A percentile compares a stretch with the other conserved stretches of the same genome.
Evolutionary conservation across 1,140 invertebrate genomes (phyloP).

Genomic region (Aricia agestis): DNA sequence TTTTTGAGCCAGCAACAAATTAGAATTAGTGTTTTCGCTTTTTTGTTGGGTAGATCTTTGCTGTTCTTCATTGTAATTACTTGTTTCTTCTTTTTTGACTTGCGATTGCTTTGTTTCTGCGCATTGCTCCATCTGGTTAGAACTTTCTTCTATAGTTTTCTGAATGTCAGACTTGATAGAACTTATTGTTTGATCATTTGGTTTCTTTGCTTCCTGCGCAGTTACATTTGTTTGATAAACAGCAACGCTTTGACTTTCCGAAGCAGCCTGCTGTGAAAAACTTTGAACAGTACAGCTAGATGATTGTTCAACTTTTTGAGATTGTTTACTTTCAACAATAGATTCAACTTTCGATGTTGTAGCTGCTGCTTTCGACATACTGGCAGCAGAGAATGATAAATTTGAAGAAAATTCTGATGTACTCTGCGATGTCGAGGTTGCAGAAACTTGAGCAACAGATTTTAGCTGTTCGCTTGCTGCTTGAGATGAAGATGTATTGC

Average conservation of each 20-base stretch:
- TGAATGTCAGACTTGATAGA: slow-evolving; percentile 4
- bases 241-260: slow-evolving; percentile 49
- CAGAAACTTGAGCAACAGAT: slow-evolving; percentile 36
- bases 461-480: slow-evolving; percentile 34
- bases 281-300: slow-evolving; percentile 52
- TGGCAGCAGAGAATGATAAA: slow-evolving; percentile 44
- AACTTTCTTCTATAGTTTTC: slow-evolving; percentile 2
- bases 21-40: background rate
- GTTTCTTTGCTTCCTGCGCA: slow-evolving; percentile 28
- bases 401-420: slow-evolving; percentile 47
- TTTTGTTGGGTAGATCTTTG: background rate
- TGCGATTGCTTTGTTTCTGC: slow-evolving; percentile 14
- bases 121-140: background rate
- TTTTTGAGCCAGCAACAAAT: background rate
- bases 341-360: slow-evolving; percentile 48
- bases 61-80: background rate
- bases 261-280: slow-evolving; percentile 50
- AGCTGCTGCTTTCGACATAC: slow-evolving; percentile 44
- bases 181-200: slow-evolving; percentile 1
- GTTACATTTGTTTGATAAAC: slow-evolving; percentile 50
- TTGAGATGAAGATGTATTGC: slow-evolving; percentile 30
- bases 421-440: slow-evolving; percentile 39
- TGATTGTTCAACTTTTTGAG: slow-evolving; percentile 47
- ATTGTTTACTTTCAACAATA: slow-evolving; percentile 46
- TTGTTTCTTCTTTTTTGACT: slow-evolving; percentile 3